Conservation (phyloP, 2,113 vertebrate genomes). For the Natator depressus region DNA sequence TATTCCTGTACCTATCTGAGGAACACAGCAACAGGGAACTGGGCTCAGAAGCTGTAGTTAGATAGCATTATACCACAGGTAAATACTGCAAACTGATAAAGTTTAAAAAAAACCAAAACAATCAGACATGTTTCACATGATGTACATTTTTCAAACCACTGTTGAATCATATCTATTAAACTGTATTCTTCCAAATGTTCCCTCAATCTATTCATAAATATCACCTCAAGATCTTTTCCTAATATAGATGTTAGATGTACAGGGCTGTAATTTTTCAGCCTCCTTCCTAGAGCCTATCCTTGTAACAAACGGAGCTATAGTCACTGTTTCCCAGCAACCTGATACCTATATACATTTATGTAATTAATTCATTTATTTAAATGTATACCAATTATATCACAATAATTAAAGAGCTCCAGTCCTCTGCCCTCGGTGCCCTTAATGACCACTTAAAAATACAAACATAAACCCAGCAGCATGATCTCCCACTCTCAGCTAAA, state of each 20-base stretch:
- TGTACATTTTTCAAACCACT: neutral
- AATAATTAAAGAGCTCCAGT: neutral
- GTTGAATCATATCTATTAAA: neutral
- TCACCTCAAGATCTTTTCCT: slow-evolving; percentile 1
- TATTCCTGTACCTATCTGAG: neutral
- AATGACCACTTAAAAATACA: slow-evolving; percentile 21
- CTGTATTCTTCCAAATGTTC: slow-evolving; percentile 11
- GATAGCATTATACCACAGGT: neutral
- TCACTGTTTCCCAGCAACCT: slow-evolving; percentile 2
- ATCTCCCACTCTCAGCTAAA: slow-evolving; percentile 12
- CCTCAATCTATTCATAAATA: neutral
- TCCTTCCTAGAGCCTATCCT: slow-evolving; percentile 21
- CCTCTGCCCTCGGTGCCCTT: slow-evolving; percentile 13
- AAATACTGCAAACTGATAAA: neutral
- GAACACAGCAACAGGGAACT: neutral
- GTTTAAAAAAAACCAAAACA: too few relatives aligned
- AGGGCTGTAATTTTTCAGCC: neutral
- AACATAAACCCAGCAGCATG: neutral
- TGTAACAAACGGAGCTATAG: slow-evolving; percentile 36
- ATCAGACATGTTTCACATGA: neutral
- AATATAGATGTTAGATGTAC: slow-evolving; percentile 17
- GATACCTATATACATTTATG: slow-evolving; percentile 50
- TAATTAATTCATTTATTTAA: slow-evolving; percentile 54
- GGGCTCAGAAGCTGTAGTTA: neutral
- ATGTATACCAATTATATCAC: slow-evolving; percentile 16